Conservation (phyloP, 2,797 vertebrate genomes). For the Acrocephalus scirpaceus region DNA sequence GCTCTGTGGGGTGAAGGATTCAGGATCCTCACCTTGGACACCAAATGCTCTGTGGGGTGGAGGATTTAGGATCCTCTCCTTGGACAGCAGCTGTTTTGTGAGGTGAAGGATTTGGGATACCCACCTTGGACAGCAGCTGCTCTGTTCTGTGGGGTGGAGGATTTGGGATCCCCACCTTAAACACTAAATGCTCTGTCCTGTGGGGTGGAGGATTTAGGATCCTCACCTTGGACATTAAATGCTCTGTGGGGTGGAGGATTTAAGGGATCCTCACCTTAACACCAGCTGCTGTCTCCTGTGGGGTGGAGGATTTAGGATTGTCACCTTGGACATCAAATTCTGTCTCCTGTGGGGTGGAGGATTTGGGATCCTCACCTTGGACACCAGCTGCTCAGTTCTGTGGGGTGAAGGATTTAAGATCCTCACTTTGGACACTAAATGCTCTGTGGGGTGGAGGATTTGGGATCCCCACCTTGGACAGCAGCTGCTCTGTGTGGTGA, state of each 20-base stretch:
- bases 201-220: neutral
- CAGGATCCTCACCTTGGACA: neutral
- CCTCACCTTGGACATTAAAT: too few species aligned
- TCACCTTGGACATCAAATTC: too few species aligned
- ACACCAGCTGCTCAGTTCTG: neutral
- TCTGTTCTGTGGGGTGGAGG: neutral
- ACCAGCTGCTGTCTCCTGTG: neutral
- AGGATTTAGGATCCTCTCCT: neutral
- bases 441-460: neutral
- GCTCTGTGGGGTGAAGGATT: neutral
- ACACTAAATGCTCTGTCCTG: neutral
- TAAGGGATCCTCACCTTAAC: neutral
- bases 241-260: neutral
- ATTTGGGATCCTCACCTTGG: neutral
- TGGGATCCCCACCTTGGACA: neutral
- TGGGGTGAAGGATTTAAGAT: neutral
- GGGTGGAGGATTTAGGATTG: neutral
- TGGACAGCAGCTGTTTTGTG: neutral
- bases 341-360: neutral
- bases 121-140: neutral
- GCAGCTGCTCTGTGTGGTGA: neutral
- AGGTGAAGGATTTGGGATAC: neutral
- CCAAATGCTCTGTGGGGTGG: neutral
- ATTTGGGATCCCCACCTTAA: neutral
- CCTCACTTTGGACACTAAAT: neutral